phyloP scores from a whole-genome alignment of 1,140 invertebrate genomes.

The Vanessa atalanta region DNA sequence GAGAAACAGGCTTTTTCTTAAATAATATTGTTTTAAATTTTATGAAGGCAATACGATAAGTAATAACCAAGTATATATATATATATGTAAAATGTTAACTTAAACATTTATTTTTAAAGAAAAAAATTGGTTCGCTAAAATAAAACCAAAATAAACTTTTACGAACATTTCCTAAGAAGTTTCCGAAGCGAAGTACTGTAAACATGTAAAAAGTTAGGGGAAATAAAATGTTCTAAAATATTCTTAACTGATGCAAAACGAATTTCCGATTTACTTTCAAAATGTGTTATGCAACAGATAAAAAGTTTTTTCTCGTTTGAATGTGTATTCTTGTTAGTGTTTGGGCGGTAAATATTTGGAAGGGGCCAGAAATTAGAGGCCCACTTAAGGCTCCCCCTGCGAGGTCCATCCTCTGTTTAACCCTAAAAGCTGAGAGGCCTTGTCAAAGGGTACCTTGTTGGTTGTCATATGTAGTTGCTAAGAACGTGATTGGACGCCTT shows the following conservation, averaged over 20 bases:
- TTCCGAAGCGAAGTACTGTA: slow-evolving; percentile 7
- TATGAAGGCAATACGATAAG: neutral
- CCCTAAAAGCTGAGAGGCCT: no score
- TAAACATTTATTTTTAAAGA: neutral
- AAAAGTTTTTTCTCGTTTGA: neutral
- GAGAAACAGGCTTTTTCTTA: no score
- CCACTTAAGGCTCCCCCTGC: no score
- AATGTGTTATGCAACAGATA: neutral
- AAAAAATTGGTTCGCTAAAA: slow-evolving; percentile 12
- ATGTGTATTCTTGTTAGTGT: neutral
- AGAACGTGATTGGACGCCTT: no score
- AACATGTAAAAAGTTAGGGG: slow-evolving; percentile 9
- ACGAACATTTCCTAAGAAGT: slow-evolving; percentile 9
- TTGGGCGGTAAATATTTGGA: no score
- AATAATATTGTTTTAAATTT: no score
- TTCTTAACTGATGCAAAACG: slow-evolving; percentile 12
- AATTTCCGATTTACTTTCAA: slow-evolving; percentile 4
- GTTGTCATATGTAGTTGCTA: no score
- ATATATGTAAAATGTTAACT: slow-evolving; percentile 21
- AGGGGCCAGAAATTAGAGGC: no score
- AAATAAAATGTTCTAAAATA: slow-evolving; percentile 11
- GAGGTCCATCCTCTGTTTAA: no score
- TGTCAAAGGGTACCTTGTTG: no score
- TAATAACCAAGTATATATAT: slow-evolving; percentile 15
- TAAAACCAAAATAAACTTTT: slow-evolving; percentile 21